These are phyloP conservation scores for Leptopterna dolabrata DNA, from an alignment of 2,888 invertebrate genomes.

Conservation along the genomic window DNA sequence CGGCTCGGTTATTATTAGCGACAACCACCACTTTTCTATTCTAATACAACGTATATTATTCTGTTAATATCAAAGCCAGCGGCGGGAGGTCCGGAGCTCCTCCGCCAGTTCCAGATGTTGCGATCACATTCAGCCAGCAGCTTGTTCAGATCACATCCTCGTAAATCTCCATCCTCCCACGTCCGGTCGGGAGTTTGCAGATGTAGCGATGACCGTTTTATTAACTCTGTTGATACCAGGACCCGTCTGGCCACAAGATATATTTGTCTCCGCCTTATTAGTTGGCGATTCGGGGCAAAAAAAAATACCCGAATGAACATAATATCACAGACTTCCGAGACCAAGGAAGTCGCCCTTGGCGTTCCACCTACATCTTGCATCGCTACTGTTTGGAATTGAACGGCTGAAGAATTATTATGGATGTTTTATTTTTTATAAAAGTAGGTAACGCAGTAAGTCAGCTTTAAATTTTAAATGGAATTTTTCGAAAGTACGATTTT, in stretches of 20 bases:
- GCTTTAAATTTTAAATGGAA: too few relatives aligned
- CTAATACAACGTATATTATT: neutral
- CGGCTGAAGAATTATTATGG: too few relatives aligned
- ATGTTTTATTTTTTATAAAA: too few relatives aligned
- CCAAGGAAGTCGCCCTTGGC: neutral
- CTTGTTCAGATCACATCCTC: neutral
- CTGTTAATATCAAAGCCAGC: neutral
- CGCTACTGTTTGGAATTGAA: neutral
- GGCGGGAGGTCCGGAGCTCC: neutral
- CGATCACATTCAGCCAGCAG: neutral
- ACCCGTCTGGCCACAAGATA: neutral
- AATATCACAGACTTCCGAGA: neutral
- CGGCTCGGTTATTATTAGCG: neutral
- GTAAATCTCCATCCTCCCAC: slow-evolving; percentile 1
- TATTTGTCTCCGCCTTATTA: neutral
- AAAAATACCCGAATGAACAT: neutral
- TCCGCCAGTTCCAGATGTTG: neutral
- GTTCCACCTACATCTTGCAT: neutral
- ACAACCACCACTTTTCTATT: neutral
- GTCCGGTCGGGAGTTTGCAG: neutral
- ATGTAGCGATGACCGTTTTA: slow-evolving; percentile 20
- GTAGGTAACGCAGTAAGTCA: too few relatives aligned
- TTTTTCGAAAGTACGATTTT: too few relatives aligned
- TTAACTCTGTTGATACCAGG: neutral
- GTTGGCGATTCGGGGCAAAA: neutral